Evolutionary conservation across 2,888 invertebrate species (phyloP).

Genomic region (Sarcophaga rosellei): DNA sequence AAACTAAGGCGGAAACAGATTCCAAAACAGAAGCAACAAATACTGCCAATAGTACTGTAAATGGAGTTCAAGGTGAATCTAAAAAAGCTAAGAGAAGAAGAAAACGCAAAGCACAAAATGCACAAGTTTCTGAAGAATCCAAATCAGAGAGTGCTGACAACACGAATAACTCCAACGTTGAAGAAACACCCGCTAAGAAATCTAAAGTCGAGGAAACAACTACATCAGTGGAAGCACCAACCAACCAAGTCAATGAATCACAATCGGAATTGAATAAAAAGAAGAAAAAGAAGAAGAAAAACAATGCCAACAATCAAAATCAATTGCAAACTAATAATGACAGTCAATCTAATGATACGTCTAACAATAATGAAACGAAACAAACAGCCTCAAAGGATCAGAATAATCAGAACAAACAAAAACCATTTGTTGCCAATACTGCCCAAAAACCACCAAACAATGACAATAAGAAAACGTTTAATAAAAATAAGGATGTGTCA

Average conservation of each 20-base stretch:
- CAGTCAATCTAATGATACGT: conserved; percentile 14
- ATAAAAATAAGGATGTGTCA: not conserved
- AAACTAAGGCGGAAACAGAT: not conserved
- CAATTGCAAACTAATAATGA: not conserved
- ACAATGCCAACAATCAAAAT: conserved; percentile 8
- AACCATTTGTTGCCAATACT: not conserved
- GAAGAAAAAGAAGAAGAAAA: conserved; percentile 50
- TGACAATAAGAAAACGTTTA: not conserved
- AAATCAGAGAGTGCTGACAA: not conserved
- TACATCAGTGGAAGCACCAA: conserved; percentile 5
- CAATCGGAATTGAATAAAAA: not conserved
- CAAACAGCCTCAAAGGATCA: not conserved
- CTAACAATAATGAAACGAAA: not conserved
- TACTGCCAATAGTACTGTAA: conserved; percentile 12
- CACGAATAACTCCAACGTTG: not conserved
- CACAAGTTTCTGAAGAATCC: not conserved
- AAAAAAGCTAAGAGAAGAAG: conserved; percentile 67
- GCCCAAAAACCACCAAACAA: not conserved
- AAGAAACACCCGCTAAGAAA: conserved; percentile 38
- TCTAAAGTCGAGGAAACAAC: conserved; percentile 8
- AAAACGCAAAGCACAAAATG: conserved; percentile 58
- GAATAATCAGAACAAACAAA: not conserved
- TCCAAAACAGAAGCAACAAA: conserved; percentile 41
- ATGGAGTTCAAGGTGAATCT: conserved; percentile 20
- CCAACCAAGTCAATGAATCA: not conserved